phyloP scores from a whole-genome alignment of 2,113 vertebrate genomes.

The Isichthys henryi region DNA sequence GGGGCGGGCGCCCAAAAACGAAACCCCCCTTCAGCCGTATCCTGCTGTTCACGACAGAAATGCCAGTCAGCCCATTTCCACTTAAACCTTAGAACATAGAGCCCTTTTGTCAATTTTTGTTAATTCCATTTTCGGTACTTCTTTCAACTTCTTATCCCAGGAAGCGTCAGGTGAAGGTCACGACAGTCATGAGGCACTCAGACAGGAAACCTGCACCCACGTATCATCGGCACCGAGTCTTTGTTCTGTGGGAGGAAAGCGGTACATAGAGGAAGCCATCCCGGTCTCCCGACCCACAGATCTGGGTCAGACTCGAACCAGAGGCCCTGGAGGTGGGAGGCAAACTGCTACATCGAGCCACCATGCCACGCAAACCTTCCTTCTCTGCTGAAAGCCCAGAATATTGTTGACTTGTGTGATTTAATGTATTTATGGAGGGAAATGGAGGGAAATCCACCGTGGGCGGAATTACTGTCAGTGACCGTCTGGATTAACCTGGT shows the following conservation, averaged over 20 bases:
- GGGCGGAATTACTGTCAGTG: background rate
- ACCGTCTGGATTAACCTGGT: background rate
- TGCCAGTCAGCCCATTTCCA: background rate
- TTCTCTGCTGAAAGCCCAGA: background rate
- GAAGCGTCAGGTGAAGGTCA: background rate
- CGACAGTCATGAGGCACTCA: background rate
- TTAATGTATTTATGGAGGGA: background rate
- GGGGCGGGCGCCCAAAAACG: background rate
- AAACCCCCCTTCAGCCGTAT: background rate
- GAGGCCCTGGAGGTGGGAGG: background rate
- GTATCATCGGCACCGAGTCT: background rate
- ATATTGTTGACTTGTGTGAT: background rate
- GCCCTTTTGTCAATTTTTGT: background rate
- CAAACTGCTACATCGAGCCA: background rate
- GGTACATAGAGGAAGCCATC: background rate
- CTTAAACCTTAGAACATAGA: background rate
- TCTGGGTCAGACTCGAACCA: background rate
- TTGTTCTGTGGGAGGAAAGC: background rate
- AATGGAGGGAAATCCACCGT: background rate
- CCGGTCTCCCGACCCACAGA: background rate
- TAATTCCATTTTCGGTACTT: background rate
- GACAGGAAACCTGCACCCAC: background rate
- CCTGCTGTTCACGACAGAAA: background rate
- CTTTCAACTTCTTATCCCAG: background rate
- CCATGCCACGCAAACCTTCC: background rate